Conservation (phyloP, 1,140 invertebrate species). For the Maconellicoccus hirsutus region DNA sequence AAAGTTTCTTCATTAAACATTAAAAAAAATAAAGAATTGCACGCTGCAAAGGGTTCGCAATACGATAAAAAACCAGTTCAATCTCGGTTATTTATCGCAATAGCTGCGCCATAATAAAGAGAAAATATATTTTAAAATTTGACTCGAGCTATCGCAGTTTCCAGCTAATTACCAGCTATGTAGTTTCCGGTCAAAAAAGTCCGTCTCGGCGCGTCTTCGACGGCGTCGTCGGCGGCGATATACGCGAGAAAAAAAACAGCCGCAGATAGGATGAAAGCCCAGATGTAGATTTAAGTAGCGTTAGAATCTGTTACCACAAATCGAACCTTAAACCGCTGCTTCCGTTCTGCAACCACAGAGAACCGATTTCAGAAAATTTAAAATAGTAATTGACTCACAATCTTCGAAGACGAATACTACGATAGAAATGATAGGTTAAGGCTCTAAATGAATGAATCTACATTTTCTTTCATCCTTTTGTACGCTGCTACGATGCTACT, state of each 20-base stretch:
- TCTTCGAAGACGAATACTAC: not conserved
- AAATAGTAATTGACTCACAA: constrained; percentile 15
- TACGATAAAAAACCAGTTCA: too few relatives aligned
- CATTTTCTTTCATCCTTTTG: constrained; percentile 18
- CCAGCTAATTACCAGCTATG: too few relatives aligned
- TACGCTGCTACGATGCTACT: not conserved
- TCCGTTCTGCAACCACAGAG: constrained; percentile 16
- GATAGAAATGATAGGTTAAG: constrained; percentile 12
- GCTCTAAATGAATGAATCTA: constrained; percentile 9
- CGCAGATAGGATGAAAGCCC: not conserved
- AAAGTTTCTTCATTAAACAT: constrained; percentile 1
- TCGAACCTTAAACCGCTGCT: constrained; percentile 17
- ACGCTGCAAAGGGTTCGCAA: not conserved
- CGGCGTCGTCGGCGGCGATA: too few relatives aligned
- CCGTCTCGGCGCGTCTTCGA: too few relatives aligned
- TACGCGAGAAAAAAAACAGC: not conserved
- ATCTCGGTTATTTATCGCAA: too few relatives aligned
- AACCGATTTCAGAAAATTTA: constrained; percentile 19
- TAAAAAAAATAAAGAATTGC: not conserved
- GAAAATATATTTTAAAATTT: too few relatives aligned
- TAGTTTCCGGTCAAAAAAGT: too few relatives aligned
- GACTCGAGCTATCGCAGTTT: too few relatives aligned
- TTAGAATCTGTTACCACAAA: constrained; percentile 16
- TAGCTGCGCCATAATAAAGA: too few relatives aligned
- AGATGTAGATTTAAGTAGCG: constrained; percentile 17